Evolutionary conservation across 2,797 vertebrate genomes (phyloP), one percentile per base, ranked within the genome.

Genomic region (Pristis pectinata): DNA sequence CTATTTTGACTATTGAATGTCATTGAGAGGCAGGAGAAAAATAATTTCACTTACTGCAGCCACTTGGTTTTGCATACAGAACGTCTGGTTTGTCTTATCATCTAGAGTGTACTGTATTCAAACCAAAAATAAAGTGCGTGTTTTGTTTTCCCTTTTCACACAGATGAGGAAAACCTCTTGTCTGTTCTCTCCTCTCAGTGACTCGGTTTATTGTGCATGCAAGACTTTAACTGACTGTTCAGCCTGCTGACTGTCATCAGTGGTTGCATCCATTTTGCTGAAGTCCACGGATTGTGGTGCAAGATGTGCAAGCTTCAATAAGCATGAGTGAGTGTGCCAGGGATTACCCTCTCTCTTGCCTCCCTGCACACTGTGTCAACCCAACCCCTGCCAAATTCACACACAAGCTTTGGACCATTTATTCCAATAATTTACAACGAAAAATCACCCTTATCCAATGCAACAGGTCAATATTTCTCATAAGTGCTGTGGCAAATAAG

Each of bases 201-300:
- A 34, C 91, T 27, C 13, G 0, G 41, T 49, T 72, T 30, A 70
- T 49, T 74, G 37, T 91, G 87, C 59, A 91, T 67, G 87, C 87
- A 91, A 85, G 87, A 59, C 87, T 37, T 91, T 9, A 59, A 85
- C 87, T 91, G 91, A 67, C 59, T 93, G 91, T 93, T 93, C 67
- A 34, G 41, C 41, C 67, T 91, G 56, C 89, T 70, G 67, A 53
- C 70, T 74, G 92, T 74, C 64, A 24, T 30, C 67, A 74, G 30
- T 70, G 92, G 92, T 53, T 93, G 67, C 41, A 70, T 74, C 92
- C 64, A 93, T 74, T 67, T 72, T 93, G 27, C 67, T 93, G 19
- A 93, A 74, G 67, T 30, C 37, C 64, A 93, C 41, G 34, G 24
- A 8, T 74, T 74, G 61, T 92, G 92, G 49, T 93, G 41, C 92